Evolutionary conservation across 2,797 vertebrate species (phyloP).

Genomic region (Threskiornis aethiopicus): DNA sequence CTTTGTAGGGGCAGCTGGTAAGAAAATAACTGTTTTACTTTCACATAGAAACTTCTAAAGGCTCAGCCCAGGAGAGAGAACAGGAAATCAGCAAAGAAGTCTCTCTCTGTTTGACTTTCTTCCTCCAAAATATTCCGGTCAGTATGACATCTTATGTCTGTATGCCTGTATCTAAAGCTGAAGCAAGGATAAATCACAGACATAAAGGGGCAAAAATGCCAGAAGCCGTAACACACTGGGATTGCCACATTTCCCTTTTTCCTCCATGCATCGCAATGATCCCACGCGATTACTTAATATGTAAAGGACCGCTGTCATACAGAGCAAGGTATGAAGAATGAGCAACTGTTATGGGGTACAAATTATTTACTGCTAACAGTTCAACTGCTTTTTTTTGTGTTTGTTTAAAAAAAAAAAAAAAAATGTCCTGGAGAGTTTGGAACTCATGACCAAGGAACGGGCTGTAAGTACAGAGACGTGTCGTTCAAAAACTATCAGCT

Average conservation of each 20-base stretch:
- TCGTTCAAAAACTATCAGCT: neutral
- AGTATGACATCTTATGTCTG: neutral
- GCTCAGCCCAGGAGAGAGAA: neutral
- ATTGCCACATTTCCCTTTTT: neutral
- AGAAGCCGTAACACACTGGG: neutral
- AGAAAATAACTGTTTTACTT: neutral
- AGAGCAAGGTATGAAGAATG: neutral
- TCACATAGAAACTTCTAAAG: neutral
- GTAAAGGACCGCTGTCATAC: neutral
- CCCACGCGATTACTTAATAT: neutral
- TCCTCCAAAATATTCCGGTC: neutral
- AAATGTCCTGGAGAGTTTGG: neutral
- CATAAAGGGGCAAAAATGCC: neutral
- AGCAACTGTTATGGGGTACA: neutral
- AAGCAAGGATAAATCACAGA: neutral
- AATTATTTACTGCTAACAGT: neutral
- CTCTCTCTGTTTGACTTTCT: neutral
- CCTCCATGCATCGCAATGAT: neutral
- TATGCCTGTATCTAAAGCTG: neutral
- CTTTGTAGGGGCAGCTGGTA: neutral
- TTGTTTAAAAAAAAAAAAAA: neutral
- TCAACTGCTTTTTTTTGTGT: neutral
- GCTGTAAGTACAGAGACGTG: neutral
- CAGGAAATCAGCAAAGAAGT: neutral
- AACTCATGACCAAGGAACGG: neutral